Evolutionary conservation across 2,888 invertebrate species (phyloP).

Genomic region (Matsumyia berberina): DNA sequence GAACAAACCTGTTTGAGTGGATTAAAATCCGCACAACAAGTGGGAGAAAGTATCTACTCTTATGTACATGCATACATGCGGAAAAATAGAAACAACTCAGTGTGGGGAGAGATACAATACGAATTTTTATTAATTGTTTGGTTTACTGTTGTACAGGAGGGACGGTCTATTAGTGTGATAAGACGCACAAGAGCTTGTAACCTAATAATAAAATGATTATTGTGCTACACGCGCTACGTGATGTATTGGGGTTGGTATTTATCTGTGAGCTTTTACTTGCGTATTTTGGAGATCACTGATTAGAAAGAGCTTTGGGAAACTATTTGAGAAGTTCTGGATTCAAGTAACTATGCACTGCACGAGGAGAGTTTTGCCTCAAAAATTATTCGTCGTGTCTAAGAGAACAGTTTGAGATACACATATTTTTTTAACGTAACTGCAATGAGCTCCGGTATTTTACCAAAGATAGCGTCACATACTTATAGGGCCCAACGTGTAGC

Average conservation of each 20-base stretch:
- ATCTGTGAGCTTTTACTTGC: neutral
- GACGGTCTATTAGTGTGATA: neutral
- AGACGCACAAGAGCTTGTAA: slow-evolving; percentile 14
- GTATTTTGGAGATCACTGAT: slow-evolving; percentile 27
- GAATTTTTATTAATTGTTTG: slow-evolving; percentile 12
- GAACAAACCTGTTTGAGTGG: slow-evolving; percentile 67
- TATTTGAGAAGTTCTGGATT: slow-evolving; percentile 5
- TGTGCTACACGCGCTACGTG: slow-evolving; percentile 18
- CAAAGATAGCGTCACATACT: too few species aligned
- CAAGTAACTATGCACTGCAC: slow-evolving; percentile 14
- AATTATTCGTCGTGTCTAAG: too few species aligned
- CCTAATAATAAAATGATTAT: slow-evolving; percentile 10
- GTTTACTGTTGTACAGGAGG: neutral
- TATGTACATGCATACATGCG: too few species aligned
- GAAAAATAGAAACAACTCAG: neutral
- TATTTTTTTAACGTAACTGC: too few species aligned
- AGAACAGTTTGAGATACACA: neutral
- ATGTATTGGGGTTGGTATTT: neutral
- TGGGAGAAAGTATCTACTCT: slow-evolving; percentile 20
- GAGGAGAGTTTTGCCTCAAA: too few species aligned
- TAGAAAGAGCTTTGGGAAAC: slow-evolving; percentile 4
- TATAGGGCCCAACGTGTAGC: too few species aligned
- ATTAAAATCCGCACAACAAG: slow-evolving; percentile 30
- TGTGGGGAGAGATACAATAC: slow-evolving; percentile 2
- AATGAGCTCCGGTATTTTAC: too few species aligned